A percentile compares a stretch with the other conserved stretches of the same genome.
These are phyloP conservation scores for Trinorchestia longiramus DNA, from an alignment of 1,140 invertebrate genomes.

Conservation along the genomic window DNA sequence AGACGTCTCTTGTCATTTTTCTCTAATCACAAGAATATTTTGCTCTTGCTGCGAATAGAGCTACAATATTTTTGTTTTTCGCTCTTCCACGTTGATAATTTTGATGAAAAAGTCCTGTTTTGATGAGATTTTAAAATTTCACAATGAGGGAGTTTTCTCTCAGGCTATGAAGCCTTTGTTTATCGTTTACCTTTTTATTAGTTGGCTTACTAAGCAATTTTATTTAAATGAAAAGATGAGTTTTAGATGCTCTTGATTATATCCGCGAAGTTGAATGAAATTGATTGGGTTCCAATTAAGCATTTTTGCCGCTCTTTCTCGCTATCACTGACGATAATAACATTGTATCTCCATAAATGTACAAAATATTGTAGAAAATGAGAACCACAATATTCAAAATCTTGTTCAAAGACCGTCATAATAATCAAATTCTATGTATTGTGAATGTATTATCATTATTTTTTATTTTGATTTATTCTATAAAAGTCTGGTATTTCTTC, in stretches of 20 bases:
- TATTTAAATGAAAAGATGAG: background rate
- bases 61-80: background rate
- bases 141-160: background rate
- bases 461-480: background rate
- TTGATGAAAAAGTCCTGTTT: background rate
- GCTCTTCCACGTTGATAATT: background rate
- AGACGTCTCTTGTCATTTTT: background rate
- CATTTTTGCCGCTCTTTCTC: background rate
- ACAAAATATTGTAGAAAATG: background rate
- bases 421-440: background rate
- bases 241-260: background rate
- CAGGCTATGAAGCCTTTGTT: background rate
- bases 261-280: background rate
- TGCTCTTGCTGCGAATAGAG: background rate
- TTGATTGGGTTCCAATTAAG: background rate
- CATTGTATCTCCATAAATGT: background rate
- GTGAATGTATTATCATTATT: background rate
- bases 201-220: background rate
- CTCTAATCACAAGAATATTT: background rate
- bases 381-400: background rate
- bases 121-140: constrained; percentile 4
- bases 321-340: background rate
- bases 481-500: no score
- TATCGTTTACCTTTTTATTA: background rate
- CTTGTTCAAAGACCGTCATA: background rate